These are phyloP conservation scores for Zelleria hepariella DNA, from an alignment of 2,888 invertebrate species.

Conservation along the genomic window DNA sequence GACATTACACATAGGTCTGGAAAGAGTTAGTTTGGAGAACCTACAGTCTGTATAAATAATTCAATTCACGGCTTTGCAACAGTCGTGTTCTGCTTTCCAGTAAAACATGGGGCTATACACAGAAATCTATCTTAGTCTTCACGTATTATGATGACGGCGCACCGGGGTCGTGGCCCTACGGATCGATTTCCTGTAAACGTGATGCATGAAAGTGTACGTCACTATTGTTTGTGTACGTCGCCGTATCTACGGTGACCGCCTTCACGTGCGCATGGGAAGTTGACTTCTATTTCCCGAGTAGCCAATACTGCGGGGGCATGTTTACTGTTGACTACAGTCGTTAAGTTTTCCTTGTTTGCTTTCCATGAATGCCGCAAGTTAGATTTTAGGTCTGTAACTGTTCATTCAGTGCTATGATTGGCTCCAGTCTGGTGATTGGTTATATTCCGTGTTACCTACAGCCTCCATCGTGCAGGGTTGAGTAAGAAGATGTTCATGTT, in stretches of 20 bases:
- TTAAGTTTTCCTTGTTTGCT: no score
- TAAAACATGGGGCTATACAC: neutral
- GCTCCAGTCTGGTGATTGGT: no score
- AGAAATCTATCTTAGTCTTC: no score
- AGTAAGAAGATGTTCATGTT: no score
- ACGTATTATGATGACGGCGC: no score
- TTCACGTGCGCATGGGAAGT: neutral
- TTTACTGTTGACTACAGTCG: neutral
- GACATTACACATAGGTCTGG: no score
- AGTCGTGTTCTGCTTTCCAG: neutral
- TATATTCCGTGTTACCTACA: no score
- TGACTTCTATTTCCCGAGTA: neutral
- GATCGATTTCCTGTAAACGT: neutral
- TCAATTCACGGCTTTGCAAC: neutral
- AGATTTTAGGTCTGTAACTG: no score
- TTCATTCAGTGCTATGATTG: no score
- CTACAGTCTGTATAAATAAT: neutral
- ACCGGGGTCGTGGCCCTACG: neutral
- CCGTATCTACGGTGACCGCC: conserved; percentile 52
- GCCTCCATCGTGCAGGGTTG: no score
- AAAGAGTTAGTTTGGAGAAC: no score
- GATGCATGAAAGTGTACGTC: neutral
- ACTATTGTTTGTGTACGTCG: conserved; percentile 35
- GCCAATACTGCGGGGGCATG: neutral
- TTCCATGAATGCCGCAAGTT: no score